Evolutionary conservation across 2,113 vertebrate species (phyloP), one percentile per base, ranked within the genome.

Genomic region (Oxygymnocypris stewartii): DNA sequence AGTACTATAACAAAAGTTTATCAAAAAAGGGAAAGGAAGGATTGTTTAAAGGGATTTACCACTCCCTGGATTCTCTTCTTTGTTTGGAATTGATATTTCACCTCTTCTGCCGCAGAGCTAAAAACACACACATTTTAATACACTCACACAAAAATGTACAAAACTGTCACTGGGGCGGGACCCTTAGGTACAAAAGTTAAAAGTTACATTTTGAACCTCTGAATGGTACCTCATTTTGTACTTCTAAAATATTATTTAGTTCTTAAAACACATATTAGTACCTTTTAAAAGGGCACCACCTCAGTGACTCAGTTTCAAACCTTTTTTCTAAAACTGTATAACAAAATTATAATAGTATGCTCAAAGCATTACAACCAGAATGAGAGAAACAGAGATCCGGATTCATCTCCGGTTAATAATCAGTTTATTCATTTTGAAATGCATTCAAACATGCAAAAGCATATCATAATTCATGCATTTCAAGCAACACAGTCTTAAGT

Each of bases 11-110:
- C 18, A 42, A 4, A 37, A 42, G 23, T 25, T 31, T 51, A 13
- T 18, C 6, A 16, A 16, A 18, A 28, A 80, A 86, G 42, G 23
- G 63, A 86, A 82, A 69, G 14, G 28, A 83, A 13, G 28, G 2
- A 37, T 57, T 6, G 44, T 40, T 83, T 82, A 49, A 49, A 31
- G 20, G 20, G 23, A 77, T 90, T 93, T 93, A 95, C 94, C 94
- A 95, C 89, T 88, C 93, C 91, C 86, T 94, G 89, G 86, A 96
- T 91, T 88, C 83, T 92, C 88, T 84, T 88, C 14, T 82, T 54
- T 82, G 90, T 91, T 93, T 90, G 91, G 88, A 94, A 89, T 79
- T 94, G 90, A 91, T 95, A 95, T 89, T 91, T 90, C 74, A 93
- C 92, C 76, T 93, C 92, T 91, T 91, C 89, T 54, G 87, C 89